Base-by-base conservation (phyloP, 2,113 vertebrate species). In the Sturnira hondurensis region DNA sequence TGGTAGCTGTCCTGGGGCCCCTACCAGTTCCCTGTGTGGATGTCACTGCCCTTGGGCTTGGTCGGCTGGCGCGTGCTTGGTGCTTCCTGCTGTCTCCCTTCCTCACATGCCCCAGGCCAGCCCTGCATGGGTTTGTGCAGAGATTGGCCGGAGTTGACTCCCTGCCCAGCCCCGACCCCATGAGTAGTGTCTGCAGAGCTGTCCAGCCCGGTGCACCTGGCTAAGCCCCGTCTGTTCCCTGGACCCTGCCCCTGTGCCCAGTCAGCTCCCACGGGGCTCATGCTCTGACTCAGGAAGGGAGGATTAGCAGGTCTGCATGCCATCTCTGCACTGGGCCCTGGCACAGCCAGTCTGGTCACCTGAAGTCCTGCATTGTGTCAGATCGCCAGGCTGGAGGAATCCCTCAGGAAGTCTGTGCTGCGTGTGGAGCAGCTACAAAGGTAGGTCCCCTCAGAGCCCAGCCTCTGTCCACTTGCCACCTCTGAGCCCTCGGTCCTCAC, bases 351-450 rank as follows among this genome's bases (percentile, higher is more conserved):
- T 89, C 63, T 71, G 28, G 50, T 73, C 41, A 94, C 80, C 2
- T 50, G 52, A 54, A 9, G 80, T 58, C 54, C 67, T 89, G 92
- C 2, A 14, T 97, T 97, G 10, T 93, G 47, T 95, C 97, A 99
- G 99, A 98, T 97, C 78, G 96, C 97, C 38, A 99, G 99, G 97
- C 94, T 99, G 92, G 99, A 99, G 92, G 99, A 98, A 11, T 96
- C 97, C 33, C 97, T 99, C n/a, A 97, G 98, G 96, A 99, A 98
- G 96, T 98, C 98, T 82, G 98, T 98, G 81, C 98, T 99, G 89
- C 98, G 99, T 96, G 98, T 99, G 47, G 98, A 99, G 76, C 98
- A 98, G 89, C 96, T 99, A 47, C 98, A 98, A 89, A 95, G 98
- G 99, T 99, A 98, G 98, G 87, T 7, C 50, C 38, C 14, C 41